Percentiles rank a stretch among this genome's conserved stretches.
Conservation (phyloP, 2,797 vertebrate species). For the Lophius americanus region DNA sequence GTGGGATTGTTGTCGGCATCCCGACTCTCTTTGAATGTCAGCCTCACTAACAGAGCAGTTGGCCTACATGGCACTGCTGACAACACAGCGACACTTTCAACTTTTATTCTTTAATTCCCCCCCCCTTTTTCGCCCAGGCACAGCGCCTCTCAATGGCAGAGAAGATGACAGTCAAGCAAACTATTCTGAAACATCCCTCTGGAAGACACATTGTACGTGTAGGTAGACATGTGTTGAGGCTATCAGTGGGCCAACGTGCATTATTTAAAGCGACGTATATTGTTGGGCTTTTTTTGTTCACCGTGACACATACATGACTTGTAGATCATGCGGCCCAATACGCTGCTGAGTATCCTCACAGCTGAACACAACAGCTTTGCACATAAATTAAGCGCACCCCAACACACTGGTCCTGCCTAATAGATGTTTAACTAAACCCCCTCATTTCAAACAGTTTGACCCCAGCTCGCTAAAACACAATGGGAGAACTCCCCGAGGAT, state of each 20-base stretch:
- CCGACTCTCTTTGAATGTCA: constrained; percentile 80
- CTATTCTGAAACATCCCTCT: constrained; percentile 13
- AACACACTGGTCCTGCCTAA: constrained; percentile 81
- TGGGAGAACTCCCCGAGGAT: constrained; percentile 86
- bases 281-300: constrained; percentile 26
- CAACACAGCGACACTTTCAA: constrained; percentile 77
- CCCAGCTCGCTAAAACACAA: constrained; percentile 83
- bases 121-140: constrained; percentile 21
- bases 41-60: constrained; percentile 79
- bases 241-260: constrained; percentile 49
- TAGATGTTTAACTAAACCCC: constrained; percentile 89
- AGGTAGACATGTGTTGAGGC: constrained; percentile 57
- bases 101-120: constrained; percentile 66
- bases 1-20: constrained; percentile 78
- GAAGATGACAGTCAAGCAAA: constrained; percentile 35
- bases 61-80: constrained; percentile 69
- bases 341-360: constrained; percentile 49
- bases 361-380: constrained; percentile 78
- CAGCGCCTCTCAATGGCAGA: constrained; percentile 70
- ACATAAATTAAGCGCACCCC: constrained; percentile 81
- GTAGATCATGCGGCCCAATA: constrained; percentile 52
- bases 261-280: constrained; percentile 52
- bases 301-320: constrained; percentile 55
- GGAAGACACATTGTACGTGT: constrained; percentile 18
- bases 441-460: constrained; percentile 87